These are phyloP conservation scores for Myopa tessellatipennis DNA, from an alignment of 2,888 invertebrate species.

Conservation along the genomic window DNA sequence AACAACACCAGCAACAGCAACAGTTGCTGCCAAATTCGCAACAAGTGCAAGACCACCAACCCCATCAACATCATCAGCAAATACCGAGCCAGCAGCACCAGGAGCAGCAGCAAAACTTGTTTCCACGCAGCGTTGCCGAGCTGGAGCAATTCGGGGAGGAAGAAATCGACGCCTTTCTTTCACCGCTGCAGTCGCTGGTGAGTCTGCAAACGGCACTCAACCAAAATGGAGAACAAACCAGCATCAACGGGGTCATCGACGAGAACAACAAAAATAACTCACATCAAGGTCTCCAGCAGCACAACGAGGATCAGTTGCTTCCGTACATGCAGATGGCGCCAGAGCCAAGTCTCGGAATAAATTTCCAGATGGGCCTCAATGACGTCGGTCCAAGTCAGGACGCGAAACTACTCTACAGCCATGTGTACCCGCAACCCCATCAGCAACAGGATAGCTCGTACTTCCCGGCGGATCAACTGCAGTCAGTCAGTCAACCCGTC, in stretches of 20 bases:
- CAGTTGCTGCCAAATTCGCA: conserved; percentile 42
- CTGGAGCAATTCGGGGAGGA: conserved; percentile 60
- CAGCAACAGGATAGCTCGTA: conserved; percentile 48
- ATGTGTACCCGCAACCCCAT: conserved; percentile 36
- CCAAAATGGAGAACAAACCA: conserved; percentile 42
- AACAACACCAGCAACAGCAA: conserved; percentile 47
- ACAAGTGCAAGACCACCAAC: conserved; percentile 48
- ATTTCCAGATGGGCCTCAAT: conserved; percentile 64
- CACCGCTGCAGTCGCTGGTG: conserved; percentile 56
- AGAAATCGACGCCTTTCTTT: conserved; percentile 63
- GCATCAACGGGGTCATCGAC: conserved; percentile 43
- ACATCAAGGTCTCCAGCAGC: conserved; percentile 47
- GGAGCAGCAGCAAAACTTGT: conserved; percentile 49
- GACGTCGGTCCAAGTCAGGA: conserved; percentile 59
- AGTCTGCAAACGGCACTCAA: conserved; percentile 43
- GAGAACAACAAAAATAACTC: conserved; percentile 39
- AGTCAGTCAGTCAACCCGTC: conserved; percentile 49
- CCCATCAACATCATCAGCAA: conserved; percentile 48
- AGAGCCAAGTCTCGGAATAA: conserved; percentile 59
- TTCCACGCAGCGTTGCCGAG: conserved; percentile 51
- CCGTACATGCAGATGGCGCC: conserved; percentile 66
- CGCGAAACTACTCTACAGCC: conserved; percentile 50
- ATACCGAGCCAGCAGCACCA: conserved; percentile 49
- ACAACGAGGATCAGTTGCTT: conserved; percentile 63
- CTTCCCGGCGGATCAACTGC: conserved; percentile 56